Conservation (phyloP, 2,113 vertebrate genomes). For the Ariopsis seemanni region DNA sequence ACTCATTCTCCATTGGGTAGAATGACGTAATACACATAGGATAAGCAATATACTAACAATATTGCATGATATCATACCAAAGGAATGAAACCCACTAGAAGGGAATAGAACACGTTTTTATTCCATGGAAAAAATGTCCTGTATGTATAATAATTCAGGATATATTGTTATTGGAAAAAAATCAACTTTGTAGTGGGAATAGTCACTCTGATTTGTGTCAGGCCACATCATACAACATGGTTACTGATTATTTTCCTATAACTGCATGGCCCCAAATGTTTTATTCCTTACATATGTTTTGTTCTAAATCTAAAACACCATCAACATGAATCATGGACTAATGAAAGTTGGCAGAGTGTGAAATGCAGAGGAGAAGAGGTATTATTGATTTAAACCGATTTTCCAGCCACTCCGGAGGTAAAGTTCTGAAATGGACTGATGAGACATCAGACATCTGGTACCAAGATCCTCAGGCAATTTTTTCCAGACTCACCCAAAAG, state of each 20-base stretch:
- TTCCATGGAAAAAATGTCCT: no score
- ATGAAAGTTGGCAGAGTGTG: neutral
- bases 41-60: no score
- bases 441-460: slow-evolving; percentile 30
- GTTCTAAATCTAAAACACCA: neutral
- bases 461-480: slow-evolving; percentile 51
- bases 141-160: neutral
- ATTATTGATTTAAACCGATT: slow-evolving; percentile 52
- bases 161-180: neutral
- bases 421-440: slow-evolving; percentile 55
- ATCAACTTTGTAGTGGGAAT: neutral
- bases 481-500: slow-evolving; percentile 19
- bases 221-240: neutral
- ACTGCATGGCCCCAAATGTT: neutral
- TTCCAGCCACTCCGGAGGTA: slow-evolving; percentile 11
- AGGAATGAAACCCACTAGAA: no score
- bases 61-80: no score
- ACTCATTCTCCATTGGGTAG: no score
- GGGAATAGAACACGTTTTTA: no score
- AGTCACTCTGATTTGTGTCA: neutral
- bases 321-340: neutral
- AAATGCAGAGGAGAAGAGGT: neutral
- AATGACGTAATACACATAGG: no score
- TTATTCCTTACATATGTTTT: neutral
- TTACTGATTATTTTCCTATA: neutral